Evolutionary conservation across 2,797 vertebrate genomes (phyloP).

Genomic region (Pteronotus mesoamericanus): DNA sequence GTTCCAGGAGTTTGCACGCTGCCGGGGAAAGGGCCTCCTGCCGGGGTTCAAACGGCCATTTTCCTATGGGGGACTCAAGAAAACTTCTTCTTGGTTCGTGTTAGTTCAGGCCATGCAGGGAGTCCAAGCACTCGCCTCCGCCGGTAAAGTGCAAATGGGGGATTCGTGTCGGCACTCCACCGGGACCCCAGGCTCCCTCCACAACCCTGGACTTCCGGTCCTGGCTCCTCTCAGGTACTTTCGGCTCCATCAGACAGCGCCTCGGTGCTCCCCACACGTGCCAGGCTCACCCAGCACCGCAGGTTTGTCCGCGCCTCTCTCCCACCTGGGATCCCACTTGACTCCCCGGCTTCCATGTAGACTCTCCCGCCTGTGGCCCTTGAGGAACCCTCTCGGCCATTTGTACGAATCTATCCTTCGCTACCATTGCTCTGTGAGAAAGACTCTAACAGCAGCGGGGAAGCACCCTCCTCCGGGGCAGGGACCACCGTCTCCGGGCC

Average conservation of each 20-base stretch:
- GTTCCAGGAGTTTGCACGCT: conserved; percentile 1
- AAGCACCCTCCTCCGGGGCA: not conserved
- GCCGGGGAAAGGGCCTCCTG: not conserved
- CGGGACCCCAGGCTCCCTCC: not conserved
- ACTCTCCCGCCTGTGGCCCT: rapidly evolving
- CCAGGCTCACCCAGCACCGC: not conserved
- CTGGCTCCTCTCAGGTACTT: not conserved
- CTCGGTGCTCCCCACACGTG: rapidly evolving
- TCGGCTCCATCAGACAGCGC: not conserved
- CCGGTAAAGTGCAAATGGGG: not conserved
- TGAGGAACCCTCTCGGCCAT: too few relatives aligned
- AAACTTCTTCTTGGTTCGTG: not conserved
- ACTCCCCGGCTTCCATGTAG: rapidly evolving
- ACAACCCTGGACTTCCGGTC: not conserved
- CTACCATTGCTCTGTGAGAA: not conserved
- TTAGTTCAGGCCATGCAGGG: not conserved
- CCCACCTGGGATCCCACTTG: rapidly evolving
- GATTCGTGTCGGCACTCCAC: not conserved
- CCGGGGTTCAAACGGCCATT: not conserved
- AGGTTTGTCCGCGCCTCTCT: rapidly evolving
- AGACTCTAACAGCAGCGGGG: not conserved
- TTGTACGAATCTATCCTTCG: rapidly evolving
- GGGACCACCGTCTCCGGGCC: not conserved
- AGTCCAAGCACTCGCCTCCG: not conserved
- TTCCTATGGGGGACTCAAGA: not conserved